These are phyloP conservation scores for Machimus rusticus DNA, from an alignment of 2,888 invertebrate genomes.

Conservation along the genomic window DNA sequence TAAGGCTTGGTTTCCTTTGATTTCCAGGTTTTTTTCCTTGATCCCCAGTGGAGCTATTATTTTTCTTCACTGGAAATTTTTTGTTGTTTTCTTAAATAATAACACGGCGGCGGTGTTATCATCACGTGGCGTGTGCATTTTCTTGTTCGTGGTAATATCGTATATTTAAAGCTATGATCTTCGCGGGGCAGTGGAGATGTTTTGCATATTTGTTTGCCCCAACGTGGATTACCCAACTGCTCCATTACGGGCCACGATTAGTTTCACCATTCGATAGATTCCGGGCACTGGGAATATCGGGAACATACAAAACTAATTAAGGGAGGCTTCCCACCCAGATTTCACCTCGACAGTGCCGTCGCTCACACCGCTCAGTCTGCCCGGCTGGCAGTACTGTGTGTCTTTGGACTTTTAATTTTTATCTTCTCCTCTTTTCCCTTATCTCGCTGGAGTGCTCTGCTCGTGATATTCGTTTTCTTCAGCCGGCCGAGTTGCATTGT, in stretches of 20 bases:
- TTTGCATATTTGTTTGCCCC: constrained; percentile 1
- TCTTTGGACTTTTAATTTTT: constrained; percentile 36
- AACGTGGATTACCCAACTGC: neutral
- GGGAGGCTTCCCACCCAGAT: neutral
- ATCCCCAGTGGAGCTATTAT: constrained; percentile 9
- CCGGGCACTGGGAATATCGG: neutral
- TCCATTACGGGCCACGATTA: neutral
- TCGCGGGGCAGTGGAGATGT: neutral
- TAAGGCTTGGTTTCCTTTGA: neutral
- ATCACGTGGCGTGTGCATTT: constrained; percentile 13
- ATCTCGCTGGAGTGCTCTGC: neutral
- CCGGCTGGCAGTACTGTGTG: neutral
- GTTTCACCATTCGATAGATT: neutral
- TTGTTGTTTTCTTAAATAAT: constrained; percentile 41
- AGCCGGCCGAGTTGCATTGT: constrained; percentile 9
- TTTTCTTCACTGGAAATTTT: constrained; percentile 2
- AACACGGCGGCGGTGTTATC: constrained; percentile 26
- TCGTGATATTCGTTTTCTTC: neutral
- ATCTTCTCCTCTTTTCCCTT: constrained; percentile 32
- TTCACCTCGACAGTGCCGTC: neutral
- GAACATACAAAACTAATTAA: constrained; percentile 35
- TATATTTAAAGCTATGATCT: neutral
- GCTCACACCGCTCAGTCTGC: neutral
- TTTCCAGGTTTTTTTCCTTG: constrained; percentile 8
- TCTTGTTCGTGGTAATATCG: neutral